Evolutionary conservation across 2,888 invertebrate species (phyloP).

Genomic region (Prosopocoilus inquinatus): DNA sequence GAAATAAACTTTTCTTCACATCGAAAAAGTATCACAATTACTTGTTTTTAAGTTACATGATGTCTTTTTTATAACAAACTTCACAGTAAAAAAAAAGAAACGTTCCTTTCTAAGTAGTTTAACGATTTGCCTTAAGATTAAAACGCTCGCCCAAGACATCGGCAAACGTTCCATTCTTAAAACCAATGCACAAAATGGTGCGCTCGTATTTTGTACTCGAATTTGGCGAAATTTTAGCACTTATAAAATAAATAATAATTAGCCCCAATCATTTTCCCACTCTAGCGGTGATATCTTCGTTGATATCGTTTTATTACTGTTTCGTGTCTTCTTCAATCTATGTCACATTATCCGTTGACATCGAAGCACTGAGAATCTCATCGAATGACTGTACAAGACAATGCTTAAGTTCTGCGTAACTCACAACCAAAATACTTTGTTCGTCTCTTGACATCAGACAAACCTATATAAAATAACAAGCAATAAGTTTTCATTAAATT

Average conservation of each 20-base stretch:
- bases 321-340: slow-evolving; percentile 19
- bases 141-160: not conserved
- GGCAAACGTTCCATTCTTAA: not conserved
- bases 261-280: slow-evolving; percentile 33
- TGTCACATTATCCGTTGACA: slow-evolving; percentile 40
- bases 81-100: slow-evolving; percentile 24
- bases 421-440: slow-evolving; percentile 93
- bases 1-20: slow-evolving; percentile 39
- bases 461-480: slow-evolving; percentile 60
- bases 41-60: slow-evolving; percentile 27
- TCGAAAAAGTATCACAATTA: slow-evolving; percentile 36
- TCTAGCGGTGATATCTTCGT: slow-evolving; percentile 15
- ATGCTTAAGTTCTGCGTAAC: slow-evolving; percentile 92
- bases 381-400: slow-evolving; percentile 91
- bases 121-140: not conserved
- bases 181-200: not conserved
- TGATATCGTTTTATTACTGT: slow-evolving; percentile 12
- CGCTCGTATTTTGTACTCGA: slow-evolving; percentile 26
- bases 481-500: not conserved
- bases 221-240: slow-evolving; percentile 28
- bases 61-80: slow-evolving; percentile 18
- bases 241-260: slow-evolving; percentile 25
- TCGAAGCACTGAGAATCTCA: slow-evolving; percentile 67
- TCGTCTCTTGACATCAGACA: slow-evolving; percentile 95
- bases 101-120: slow-evolving; percentile 25